Evolutionary conservation across 2,888 invertebrate genomes (phyloP), one percentile per base, ranked within the genome.

Genomic region (Drosophila borborema): DNA sequence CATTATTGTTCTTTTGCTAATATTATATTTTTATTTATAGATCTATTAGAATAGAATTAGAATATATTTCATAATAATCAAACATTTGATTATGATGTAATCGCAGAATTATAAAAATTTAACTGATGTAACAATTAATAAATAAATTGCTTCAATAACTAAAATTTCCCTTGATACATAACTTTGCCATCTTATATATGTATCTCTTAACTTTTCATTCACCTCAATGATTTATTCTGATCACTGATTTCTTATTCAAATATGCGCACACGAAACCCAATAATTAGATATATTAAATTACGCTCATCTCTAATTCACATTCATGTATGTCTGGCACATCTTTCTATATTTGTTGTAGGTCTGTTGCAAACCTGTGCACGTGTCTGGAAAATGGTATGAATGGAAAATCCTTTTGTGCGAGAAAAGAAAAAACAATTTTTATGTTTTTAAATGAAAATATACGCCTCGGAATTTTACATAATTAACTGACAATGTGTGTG

Each of bases 401-500:
- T 74, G 59, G 65, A 80, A 73, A 74, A 64, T 77, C 70, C 60
- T 83, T 86, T 80, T 72, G 46, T 65, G 62, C 60, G 31, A 1
- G 18, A 14, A 49, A 4, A 34, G 9, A 59, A 51, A 46, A 31
- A 34, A 72, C n/a, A 18, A 64, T 48, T 70, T 58, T 64, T 76
- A 46, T 41, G 36, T 60, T 61, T 61, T 65, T 56, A 75, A 72
- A 72, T 67, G 70, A 77, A 68, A 62, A 75, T 75, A 73, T 66
- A 82, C 64, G 53, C 65, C 38, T 71, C 55, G 68, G 80, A 82
- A 89, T 78, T 86, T 85, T 90, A 88, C 80, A 88, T 86, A 90
- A 86, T 86, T 86, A 86, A 88, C 90, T 82, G 90, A 86, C 86
- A 88, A 85, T 81, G 88, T 69, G 75, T 65, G 71, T 73, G 64